Base-by-base conservation (phyloP, 2,113 vertebrate species). In the Todiramphus chloris region DNA sequence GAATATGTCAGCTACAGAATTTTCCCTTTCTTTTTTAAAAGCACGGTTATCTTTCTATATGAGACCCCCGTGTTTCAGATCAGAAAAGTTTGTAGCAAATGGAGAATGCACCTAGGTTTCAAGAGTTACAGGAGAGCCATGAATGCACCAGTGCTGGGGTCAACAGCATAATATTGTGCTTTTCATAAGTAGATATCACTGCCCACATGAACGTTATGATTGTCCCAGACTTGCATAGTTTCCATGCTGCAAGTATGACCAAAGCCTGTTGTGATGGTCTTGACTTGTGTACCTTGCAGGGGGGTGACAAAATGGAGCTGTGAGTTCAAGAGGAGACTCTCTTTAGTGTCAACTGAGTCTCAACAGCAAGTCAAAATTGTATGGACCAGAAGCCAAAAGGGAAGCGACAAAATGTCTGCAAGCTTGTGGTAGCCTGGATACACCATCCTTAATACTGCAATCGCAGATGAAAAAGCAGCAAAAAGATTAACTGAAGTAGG, bases 91-190 rank as follows among this genome's bases (percentile, higher is more conserved):
- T 77, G 63, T 35, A 63, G 41, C 27, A 60, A 50, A 39, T 25
- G n/a, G 27, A 74, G 55, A 55, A 66, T 18, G n/a, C 18, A 27
- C 6, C 2, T 31, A 41, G 13, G 13, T 69, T 89, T 59, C 60
- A 53, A 39, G 81, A 64, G 31, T 64, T 56, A 31, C 5, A 55
- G 15, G 31, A 59, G 17, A 51, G 21, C 13, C 11, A 14, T 35
- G 15, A 53, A 14, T 16, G 17, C 9, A 48, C 9, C 25, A 9
- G 27, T 9, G 44, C 31, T 41, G 25, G 25, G 33, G 5, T 37
- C 33, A 59, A 17, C 25, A 37, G 13, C 2, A 0, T 63, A 35
- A 31, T 51, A 44, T 10, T 2, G 0, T 44, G 13, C 6, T 50
- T 83, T 77, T 67, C 55, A 18, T 64, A 33, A 3, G 10, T 8